Evolutionary conservation across 1,140 invertebrate genomes (phyloP).

Genomic region (Drosophila tropicalis): DNA sequence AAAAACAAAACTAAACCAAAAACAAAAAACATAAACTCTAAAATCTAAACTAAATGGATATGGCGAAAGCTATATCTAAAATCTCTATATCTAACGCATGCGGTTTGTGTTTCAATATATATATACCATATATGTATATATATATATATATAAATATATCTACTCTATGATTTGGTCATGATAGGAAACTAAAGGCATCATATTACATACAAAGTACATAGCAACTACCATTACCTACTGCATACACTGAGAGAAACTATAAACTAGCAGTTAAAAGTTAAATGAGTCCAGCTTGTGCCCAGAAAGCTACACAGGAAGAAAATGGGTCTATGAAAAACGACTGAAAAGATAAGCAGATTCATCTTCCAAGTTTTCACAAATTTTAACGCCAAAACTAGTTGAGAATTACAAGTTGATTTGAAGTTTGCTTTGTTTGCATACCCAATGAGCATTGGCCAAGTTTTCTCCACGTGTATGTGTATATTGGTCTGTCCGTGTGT

Average conservation of each 20-base stretch:
- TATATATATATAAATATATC: constrained; percentile 18
- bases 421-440: too few species aligned
- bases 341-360: too few species aligned
- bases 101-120: constrained; percentile 13
- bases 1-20: constrained; percentile 1
- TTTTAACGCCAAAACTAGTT: too few species aligned
- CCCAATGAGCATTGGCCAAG: too few species aligned
- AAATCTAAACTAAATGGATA: constrained; percentile 20
- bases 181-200: constrained; percentile 27
- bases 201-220: constrained; percentile 12
- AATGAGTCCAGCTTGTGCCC: too few species aligned
- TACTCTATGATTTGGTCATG: constrained; percentile 48
- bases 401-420: too few species aligned
- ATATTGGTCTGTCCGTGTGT: not conserved
- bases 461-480: not conserved
- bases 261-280: too few species aligned
- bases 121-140: not conserved
- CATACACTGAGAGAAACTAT: too few species aligned
- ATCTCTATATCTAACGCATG: constrained; percentile 23
- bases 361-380: too few species aligned
- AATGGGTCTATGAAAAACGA: too few species aligned
- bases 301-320: too few species aligned
- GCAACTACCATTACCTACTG: not conserved
- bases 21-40: constrained; percentile 20
- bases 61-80: constrained; percentile 1